Base-by-base conservation (phyloP, 1,140 invertebrate genomes). In the Glossosoma conforme region DNA sequence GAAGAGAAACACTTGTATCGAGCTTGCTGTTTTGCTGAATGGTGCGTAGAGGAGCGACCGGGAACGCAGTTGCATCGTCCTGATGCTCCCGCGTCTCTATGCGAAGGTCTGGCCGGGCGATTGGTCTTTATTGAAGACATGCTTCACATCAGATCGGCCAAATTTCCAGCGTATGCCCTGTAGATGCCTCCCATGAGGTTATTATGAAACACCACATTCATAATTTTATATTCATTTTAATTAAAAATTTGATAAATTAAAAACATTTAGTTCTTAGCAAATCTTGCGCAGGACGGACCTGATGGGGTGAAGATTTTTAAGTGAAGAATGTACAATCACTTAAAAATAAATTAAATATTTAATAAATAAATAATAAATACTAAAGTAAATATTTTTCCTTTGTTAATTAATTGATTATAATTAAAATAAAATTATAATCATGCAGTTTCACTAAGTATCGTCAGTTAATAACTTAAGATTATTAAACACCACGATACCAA, bases 41-140 rank as follows among this genome's bases (percentile, higher is more conserved):
- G 89, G 86, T 92, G 89, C 65, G 78, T 81, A 38, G 70, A 84
- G 58, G 87, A 89, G 69, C 81, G 80, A 2, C 75, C 73, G 40
- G 67, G 70, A 15, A 79, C 86, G 60, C 81, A 85, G 56, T 79
- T 77, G 59, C 74, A 76, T 50, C 62, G 61, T 6, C 85, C 92
- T 11, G 91, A 95, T 70, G 69, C 83, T 54, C 91, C 90, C 1
- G 81, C 81, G 42, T 94, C 91, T 1, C 68, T 96, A 8, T 95
- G 88, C 70, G 91, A 95, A 82, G 93, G 93, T 14, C 63, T 84
- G 14, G 70, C 81, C 24, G 85, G 85, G 14, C 78, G 83, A 3
- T 77, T 87, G 60, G 89, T 86, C 61, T 81, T 88, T 45, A 66
- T 87, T 5, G 61, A 77, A 21, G 86, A 89, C 62, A 61, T 89